Base-by-base conservation (phyloP, 1,140 invertebrate genomes). In the Drosophila oshimai region DNA sequence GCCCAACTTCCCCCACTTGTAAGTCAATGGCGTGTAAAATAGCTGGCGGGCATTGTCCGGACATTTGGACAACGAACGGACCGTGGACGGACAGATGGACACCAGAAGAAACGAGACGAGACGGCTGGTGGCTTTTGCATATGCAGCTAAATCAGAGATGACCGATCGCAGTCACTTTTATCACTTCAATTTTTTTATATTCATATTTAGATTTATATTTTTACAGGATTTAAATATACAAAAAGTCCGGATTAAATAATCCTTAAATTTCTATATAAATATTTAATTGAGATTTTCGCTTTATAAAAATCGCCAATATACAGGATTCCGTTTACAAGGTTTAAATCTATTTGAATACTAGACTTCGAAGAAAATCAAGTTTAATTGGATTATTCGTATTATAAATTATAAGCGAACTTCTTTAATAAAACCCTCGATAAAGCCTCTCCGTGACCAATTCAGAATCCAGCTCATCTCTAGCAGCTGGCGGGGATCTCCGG, bases 11-110 rank as follows among this genome's bases (percentile, higher is more conserved):
- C 46, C 39, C 70, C 60, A 86, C 84, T 84, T 84, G 81, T 60
- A 84, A 64, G 61, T 84, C 80, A 84, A 84, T 84, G 80, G 80
- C 75, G 80, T 84, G 80, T 84, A 86, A 86, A 84, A 84, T 84
- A 84, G 80, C 80, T 86, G 80, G 75, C 72, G 75, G 80, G 58
- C 75, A 83, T 68, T 55, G 49, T 45, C 34, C 41, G 49, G 41
- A 61, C 58, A 31, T 20, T 33, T 55, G 36, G 51, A 61, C 57
- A 57, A 20, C 28, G 37, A 28, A 41, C 37, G 41, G 61, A 51
- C 37, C 24, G 20, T 26, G 41, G 9, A 28, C 22, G 13, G 44
- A 15, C 46, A 37, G 42, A 61, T 51, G 22, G 54, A 41, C 58
- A 44, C 37, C 15, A 18, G 6, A 46, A 37, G 45, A 68, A 78